Conservation (phyloP, 2,888 invertebrate genomes). For the Hololepta plana region DNA sequence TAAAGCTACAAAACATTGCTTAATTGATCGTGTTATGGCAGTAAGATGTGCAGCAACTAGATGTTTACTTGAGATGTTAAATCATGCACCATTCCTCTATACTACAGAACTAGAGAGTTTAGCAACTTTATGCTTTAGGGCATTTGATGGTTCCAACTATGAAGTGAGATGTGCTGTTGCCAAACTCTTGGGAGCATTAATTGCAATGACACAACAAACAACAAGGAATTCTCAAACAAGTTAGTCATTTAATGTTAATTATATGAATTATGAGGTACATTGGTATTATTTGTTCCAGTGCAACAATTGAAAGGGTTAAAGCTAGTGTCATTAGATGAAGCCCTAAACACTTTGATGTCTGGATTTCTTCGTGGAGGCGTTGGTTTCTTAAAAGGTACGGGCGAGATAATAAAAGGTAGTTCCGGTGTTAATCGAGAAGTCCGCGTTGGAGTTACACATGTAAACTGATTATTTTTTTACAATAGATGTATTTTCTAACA, state of each 20-base stretch:
- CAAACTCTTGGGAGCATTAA: conserved; percentile 71
- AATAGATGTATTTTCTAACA: conserved; percentile 9
- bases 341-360: conserved; percentile 75
- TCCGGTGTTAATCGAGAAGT: conserved; percentile 90
- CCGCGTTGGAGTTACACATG: conserved; percentile 92
- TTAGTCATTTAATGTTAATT: not conserved
- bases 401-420: conserved; percentile 90
- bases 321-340: conserved; percentile 73
- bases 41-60: conserved; percentile 88
- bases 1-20: conserved; percentile 71
- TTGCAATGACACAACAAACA: conserved; percentile 73
- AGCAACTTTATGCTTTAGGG: conserved; percentile 78
- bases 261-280: not conserved
- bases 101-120: conserved; percentile 84
- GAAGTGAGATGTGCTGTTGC: conserved; percentile 86
- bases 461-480: conserved; percentile 29
- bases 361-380: conserved; percentile 90
- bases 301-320: conserved; percentile 43
- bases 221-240: too few species aligned
- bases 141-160: conserved; percentile 83
- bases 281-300: conserved; percentile 24
- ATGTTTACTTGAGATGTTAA: conserved; percentile 77
- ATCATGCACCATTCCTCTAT: conserved; percentile 68
- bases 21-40: conserved; percentile 81
- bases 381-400: conserved; percentile 81